A percentile compares a stretch with the other conserved stretches of the same genome.
Conservation (phyloP, 2,888 invertebrate species). For the Caenorhabditis macrosperma region DNA sequence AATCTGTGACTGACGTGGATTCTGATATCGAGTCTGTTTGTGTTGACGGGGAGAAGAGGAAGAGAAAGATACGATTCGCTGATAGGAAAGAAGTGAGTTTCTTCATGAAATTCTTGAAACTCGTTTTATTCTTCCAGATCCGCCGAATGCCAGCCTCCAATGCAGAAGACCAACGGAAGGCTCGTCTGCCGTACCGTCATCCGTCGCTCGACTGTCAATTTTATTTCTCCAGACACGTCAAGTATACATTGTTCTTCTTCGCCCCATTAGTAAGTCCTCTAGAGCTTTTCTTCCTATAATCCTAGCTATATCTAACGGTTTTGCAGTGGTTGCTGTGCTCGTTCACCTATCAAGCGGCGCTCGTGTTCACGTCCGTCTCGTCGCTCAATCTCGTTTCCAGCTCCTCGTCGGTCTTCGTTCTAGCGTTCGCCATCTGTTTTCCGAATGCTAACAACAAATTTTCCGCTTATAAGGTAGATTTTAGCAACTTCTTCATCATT, state of each 20-base stretch:
- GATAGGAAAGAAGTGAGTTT: conserved; percentile 57
- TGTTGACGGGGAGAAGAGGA: conserved; percentile 45
- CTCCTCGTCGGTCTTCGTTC: conserved; percentile 91
- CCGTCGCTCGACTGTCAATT: conserved; percentile 56
- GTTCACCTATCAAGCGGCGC: conserved; percentile 91
- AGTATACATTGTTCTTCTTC: conserved; percentile 73
- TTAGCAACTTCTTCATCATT: conserved; percentile 8
- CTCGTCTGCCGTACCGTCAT: conserved; percentile 90
- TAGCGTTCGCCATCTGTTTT: conserved; percentile 88
- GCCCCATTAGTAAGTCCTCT: conserved; percentile 74
- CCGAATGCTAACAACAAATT: conserved; percentile 86
- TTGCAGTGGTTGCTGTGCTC: conserved; percentile 95
- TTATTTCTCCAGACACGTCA: conserved; percentile 61
- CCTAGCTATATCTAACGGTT: conserved; percentile 17
- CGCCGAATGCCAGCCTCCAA: conserved; percentile 80
- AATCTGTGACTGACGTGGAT: conserved; percentile 60
- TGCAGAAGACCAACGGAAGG: conserved; percentile 92
- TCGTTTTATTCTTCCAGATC: conserved; percentile 82
- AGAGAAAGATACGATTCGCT: conserved; percentile 60
- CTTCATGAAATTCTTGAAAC: background rate
- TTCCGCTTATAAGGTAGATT: conserved; percentile 83
- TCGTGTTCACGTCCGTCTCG: conserved; percentile 89
- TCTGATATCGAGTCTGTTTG: conserved; percentile 61
- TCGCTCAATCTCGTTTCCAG: conserved; percentile 92
- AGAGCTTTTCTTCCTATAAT: background rate